These are phyloP conservation scores for Cyprichromis sp. DNA, from an alignment of 2,113 vertebrate species.

Conservation along the genomic window DNA sequence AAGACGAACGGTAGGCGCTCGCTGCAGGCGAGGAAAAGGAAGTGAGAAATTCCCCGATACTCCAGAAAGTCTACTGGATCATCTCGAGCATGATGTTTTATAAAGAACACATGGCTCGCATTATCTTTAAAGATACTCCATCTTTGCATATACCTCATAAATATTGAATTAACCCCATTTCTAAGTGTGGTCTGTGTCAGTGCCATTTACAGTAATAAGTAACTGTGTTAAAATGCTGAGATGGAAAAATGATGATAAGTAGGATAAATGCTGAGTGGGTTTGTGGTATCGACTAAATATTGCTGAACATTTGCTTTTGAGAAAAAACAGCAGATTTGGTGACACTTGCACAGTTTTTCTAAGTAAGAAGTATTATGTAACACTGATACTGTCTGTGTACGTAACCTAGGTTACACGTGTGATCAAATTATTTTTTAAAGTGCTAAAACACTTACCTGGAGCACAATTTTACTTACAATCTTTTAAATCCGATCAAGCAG, in stretches of 20 bases:
- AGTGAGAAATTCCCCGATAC: neutral
- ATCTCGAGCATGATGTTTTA: neutral
- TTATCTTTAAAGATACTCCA: neutral
- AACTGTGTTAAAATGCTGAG: neutral
- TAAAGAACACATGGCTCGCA: neutral
- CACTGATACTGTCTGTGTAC: neutral
- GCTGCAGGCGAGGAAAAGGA: neutral
- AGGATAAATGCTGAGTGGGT: neutral
- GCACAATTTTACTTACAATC: neutral
- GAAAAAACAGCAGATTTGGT: neutral
- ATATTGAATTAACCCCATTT: neutral
- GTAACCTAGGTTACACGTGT: neutral
- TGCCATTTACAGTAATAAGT: neutral
- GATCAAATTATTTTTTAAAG: neutral
- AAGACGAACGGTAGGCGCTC: neutral
- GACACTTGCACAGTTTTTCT: neutral
- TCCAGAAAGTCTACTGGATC: neutral
- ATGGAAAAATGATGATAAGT: neutral
- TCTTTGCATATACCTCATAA: neutral
- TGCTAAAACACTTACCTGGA: neutral
- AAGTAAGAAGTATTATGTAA: neutral
- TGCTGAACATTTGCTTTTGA: neutral
- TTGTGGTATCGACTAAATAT: neutral
- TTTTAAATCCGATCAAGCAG: neutral
- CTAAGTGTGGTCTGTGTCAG: neutral